Percentiles rank a stretch among this genome's conserved stretches.
phyloP scores from a whole-genome alignment of 2,113 vertebrate genomes.

The Trochalopteron elliotii region DNA sequence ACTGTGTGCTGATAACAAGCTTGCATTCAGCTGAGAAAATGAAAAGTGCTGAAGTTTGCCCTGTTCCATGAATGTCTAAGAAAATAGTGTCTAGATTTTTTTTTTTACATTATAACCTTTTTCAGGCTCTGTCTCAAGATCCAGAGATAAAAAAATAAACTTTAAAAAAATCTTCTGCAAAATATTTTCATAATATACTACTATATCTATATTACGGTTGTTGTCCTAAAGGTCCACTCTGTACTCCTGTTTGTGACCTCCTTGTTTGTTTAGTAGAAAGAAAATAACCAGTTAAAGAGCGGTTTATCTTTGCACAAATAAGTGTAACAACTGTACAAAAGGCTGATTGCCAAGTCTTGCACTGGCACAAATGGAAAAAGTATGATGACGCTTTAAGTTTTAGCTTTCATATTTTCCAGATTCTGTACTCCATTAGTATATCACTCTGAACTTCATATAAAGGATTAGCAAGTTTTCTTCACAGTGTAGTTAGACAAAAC shows the following conservation, averaged over 20 bases:
- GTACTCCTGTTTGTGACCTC: neutral
- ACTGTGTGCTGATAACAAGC: neutral
- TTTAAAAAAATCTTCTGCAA: neutral
- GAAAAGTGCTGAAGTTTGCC: neutral
- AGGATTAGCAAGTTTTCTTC: neutral
- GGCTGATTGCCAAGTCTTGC: neutral
- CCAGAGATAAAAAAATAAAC: neutral
- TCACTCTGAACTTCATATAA: neutral
- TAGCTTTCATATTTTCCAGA: neutral
- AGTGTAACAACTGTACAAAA: neutral
- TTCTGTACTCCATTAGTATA: neutral
- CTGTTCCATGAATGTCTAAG: neutral
- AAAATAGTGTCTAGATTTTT: neutral
- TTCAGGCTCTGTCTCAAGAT: neutral
- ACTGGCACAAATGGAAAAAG: neutral
- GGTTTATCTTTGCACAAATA: neutral
- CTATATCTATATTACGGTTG: accelerated
- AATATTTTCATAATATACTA: neutral
- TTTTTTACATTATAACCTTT: neutral
- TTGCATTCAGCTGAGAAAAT: neutral
- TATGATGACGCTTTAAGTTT: neutral
- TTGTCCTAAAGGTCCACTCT: neutral
- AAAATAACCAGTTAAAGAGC: neutral
- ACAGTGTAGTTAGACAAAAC: neutral
- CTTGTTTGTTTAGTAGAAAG: neutral